Conservation (phyloP, 1,140 invertebrate genomes). For the Rhyacophila brunnea region DNA sequence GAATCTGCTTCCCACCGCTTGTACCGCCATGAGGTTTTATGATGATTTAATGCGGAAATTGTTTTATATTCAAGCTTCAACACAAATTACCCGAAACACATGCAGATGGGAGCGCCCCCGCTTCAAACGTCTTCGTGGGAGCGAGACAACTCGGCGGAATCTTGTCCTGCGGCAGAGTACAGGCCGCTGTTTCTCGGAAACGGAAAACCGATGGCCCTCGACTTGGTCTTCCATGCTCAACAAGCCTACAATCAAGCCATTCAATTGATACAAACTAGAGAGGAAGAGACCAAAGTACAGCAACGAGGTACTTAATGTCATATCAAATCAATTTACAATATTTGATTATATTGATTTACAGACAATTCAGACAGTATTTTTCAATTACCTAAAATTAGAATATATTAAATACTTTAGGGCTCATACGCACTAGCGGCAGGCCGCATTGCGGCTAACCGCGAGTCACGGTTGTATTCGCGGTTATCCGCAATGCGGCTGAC, state of each 20-base stretch:
- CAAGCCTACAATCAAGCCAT: constrained; percentile 38
- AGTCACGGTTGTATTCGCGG: no score
- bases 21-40: no score
- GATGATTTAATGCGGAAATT: no score
- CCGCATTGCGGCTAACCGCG: no score
- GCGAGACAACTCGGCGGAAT: neutral
- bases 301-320: constrained; percentile 20
- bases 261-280: constrained; percentile 37
- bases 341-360: no score
- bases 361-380: no score
- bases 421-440: no score
- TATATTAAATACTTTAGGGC: no score
- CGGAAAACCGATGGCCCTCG: constrained; percentile 27
- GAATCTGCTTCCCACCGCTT: no score
- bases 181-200: constrained; percentile 21
- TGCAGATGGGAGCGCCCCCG: neutral
- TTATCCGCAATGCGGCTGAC: no score
- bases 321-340: no score
- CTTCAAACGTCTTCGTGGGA: neutral
- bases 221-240: constrained; percentile 41
- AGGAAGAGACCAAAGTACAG: constrained; percentile 29
- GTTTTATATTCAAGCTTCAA: constrained; percentile 12
- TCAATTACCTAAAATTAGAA: no score
- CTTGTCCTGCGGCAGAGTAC: constrained; percentile 8
- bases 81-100: neutral